Evolutionary conservation across 1,140 invertebrate genomes (phyloP).

Genomic region (Macrostomum lignano): DNA sequence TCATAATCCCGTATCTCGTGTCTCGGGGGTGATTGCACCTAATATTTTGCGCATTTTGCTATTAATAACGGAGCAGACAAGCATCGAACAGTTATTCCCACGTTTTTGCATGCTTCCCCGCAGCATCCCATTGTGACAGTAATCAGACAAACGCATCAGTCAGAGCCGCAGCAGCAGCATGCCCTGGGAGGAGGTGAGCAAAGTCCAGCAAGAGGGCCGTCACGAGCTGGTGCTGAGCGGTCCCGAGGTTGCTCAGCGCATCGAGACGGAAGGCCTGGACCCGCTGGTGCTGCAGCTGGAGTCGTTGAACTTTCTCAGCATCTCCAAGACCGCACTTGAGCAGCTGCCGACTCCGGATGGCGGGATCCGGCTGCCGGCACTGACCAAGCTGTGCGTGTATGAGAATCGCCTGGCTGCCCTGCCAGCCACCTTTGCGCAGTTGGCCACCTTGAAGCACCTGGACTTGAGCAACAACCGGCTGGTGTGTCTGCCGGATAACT

Average conservation of each 20-base stretch:
- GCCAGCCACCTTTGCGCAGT: conserved; percentile 33
- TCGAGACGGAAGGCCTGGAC: conserved; percentile 36
- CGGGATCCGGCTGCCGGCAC: conserved; percentile 33
- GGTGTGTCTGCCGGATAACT: conserved; percentile 31
- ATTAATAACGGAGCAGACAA: too few relatives aligned
- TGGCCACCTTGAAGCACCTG: conserved; percentile 40
- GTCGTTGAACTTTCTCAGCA: conserved; percentile 32
- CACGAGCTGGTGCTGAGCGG: conserved; percentile 43
- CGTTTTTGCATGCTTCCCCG: too few relatives aligned
- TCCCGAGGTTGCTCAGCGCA: conserved; percentile 34
- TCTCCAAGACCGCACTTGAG: conserved; percentile 31
- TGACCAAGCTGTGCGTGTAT: conserved; percentile 37
- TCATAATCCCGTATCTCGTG: too few relatives aligned
- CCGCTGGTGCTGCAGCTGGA: conserved; percentile 31
- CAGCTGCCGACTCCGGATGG: conserved; percentile 31
- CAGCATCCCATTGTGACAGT: too few relatives aligned
- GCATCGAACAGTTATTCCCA: too few relatives aligned
- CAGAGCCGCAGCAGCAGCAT: too few relatives aligned
- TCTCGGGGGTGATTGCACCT: too few relatives aligned
- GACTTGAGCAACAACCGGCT: conserved; percentile 40
- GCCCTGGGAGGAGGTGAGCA: conserved; percentile 38
- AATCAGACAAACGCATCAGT: background rate
- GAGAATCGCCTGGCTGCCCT: conserved; percentile 35
- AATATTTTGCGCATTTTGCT: too few relatives aligned
- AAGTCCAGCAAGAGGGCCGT: conserved; percentile 37